Conservation (phyloP, 2,113 vertebrate genomes). For the Nycticryphes semicollaris region DNA sequence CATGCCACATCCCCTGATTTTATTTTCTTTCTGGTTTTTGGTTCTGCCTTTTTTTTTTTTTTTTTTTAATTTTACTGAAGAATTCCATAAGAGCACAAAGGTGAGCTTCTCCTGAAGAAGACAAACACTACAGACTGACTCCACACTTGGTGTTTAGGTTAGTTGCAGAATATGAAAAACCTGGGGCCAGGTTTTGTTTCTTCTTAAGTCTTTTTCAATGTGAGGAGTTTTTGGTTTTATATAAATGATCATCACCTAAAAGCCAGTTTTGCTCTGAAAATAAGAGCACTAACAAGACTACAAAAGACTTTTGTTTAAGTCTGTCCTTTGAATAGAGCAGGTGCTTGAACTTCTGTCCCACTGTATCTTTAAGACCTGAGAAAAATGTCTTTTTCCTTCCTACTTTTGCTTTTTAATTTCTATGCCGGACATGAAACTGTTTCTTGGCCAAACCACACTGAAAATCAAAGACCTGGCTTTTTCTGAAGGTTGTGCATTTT, state of each 20-base stretch:
- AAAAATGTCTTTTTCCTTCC: neutral
- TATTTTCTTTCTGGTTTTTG: neutral
- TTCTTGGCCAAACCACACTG: neutral
- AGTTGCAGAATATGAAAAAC: neutral
- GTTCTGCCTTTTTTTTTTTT: neutral
- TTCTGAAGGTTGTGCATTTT: neutral
- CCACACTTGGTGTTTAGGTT: neutral
- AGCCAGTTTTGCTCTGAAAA: neutral
- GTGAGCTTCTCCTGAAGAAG: neutral
- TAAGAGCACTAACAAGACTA: neutral
- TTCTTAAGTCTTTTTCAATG: neutral
- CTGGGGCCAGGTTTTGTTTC: neutral
- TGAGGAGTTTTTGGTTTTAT: neutral
- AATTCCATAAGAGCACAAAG: neutral
- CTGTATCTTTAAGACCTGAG: neutral
- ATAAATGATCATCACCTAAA: neutral
- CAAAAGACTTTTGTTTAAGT: neutral
- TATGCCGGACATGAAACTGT: neutral
- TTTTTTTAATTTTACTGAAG: neutral
- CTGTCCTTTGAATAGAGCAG: neutral
- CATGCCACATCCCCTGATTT: accelerated
- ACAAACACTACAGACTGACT: neutral
- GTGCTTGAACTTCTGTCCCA: neutral
- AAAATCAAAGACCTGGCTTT: neutral
- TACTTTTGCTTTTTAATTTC: neutral